phyloP scores from a whole-genome alignment of 2,113 vertebrate genomes.

The Camelus dromedarius region DNA sequence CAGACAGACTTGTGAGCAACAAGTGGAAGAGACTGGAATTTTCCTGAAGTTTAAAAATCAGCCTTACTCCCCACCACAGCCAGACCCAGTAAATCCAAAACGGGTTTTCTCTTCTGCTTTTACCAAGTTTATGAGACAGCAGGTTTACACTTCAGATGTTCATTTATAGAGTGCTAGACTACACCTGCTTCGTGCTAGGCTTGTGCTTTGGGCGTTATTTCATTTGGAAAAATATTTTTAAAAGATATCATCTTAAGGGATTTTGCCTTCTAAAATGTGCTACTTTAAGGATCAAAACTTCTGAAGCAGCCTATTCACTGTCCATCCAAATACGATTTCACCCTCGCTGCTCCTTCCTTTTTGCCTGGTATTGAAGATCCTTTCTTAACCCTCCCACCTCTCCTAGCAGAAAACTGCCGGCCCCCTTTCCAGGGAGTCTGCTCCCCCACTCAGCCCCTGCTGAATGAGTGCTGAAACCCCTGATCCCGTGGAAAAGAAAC shows the following conservation, averaged over 20 bases:
- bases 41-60: neutral
- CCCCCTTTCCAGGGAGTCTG: neutral
- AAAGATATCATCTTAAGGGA: neutral
- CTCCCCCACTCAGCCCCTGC: neutral
- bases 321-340: neutral
- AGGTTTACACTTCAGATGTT: constrained; percentile 68
- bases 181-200: constrained; percentile 49
- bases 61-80: neutral
- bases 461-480: neutral
- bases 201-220: constrained; percentile 58
- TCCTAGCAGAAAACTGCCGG: neutral
- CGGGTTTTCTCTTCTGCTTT: constrained; percentile 30
- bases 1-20: neutral
- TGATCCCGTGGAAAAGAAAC: neutral
- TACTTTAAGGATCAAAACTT: neutral
- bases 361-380: neutral
- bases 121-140: constrained; percentile 46
- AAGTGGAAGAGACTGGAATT: neutral
- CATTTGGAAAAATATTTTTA: constrained; percentile 68
- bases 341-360: neutral
- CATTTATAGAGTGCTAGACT: constrained; percentile 74
- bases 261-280: neutral
- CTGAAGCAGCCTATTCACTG: neutral
- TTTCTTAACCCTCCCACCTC: neutral
- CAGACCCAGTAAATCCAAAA: constrained; percentile 12